Evolutionary conservation across 1,140 invertebrate species (phyloP).

Genomic region (Amphibalanus amphitrite): DNA sequence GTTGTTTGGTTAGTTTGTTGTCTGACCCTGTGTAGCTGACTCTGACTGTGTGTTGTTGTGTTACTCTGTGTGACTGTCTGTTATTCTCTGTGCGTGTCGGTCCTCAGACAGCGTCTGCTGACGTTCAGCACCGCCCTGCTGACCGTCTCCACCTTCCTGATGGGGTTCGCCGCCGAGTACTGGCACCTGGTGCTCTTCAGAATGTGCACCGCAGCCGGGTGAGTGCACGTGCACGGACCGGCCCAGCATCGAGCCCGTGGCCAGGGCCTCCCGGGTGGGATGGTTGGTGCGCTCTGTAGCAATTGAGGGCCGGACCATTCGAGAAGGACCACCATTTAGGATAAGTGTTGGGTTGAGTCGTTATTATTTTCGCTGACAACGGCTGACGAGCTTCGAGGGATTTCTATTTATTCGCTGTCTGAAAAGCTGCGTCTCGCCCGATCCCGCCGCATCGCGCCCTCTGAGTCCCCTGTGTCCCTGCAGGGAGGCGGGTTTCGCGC

Average conservation of each 20-base stretch:
- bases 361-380: constrained; percentile 5
- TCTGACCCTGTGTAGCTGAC: no score
- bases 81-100: no score
- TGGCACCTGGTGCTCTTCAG: constrained; percentile 75
- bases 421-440: background rate
- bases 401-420: background rate
- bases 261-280: no score
- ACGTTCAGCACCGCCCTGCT: constrained; percentile 58
- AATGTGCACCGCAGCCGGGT: constrained; percentile 64
- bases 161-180: constrained; percentile 62
- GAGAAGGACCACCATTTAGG: background rate
- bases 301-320: constrained; percentile 1
- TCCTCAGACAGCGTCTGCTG: constrained; percentile 54
- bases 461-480: constrained; percentile 15
- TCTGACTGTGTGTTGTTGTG: no score
- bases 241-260: no score
- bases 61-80: no score
- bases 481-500: constrained; percentile 76
- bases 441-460: background rate
- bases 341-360: background rate
- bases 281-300: background rate
- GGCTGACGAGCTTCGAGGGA: background rate
- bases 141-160: constrained; percentile 60
- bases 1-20: no score
- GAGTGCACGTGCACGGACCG: no score